Percentiles rank a stretch among this genome's conserved stretches.
Evolutionary conservation across 2,113 vertebrate species (phyloP).

Genomic region (Pygathrix nemaeus): DNA sequence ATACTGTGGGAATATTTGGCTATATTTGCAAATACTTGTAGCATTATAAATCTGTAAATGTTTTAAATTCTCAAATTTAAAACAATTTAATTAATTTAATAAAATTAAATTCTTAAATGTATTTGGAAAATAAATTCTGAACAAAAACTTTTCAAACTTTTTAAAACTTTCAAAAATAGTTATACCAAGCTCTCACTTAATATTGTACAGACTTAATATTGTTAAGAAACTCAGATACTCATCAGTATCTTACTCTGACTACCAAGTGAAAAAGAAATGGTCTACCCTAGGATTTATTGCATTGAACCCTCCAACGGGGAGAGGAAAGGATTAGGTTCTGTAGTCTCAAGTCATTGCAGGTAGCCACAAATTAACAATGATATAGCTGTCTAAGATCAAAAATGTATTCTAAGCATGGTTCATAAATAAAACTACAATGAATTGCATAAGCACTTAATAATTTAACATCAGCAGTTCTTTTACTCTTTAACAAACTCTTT

Average conservation of each 20-base stretch:
- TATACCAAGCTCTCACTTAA: background rate
- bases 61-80: background rate
- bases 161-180: background rate
- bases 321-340: background rate
- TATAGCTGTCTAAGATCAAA: background rate
- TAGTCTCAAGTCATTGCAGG: background rate
- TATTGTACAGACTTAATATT: background rate
- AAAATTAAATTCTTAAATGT: too few relatives aligned
- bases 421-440: background rate
- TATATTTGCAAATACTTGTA: background rate
- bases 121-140: background rate
- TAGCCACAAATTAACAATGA: background rate
- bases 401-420: background rate
- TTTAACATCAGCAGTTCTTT: background rate
- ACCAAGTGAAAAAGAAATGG: background rate
- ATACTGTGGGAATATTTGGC: background rate
- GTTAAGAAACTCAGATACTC: background rate
- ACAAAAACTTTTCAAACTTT: background rate
- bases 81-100: too few relatives aligned
- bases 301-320: background rate
- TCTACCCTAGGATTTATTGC: background rate
- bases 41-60: background rate
- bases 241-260: too few relatives aligned
- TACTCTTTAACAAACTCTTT: background rate
- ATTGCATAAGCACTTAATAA: background rate